Base-by-base conservation (phyloP, 2,113 vertebrate genomes). In the Tupaia tana region DNA sequence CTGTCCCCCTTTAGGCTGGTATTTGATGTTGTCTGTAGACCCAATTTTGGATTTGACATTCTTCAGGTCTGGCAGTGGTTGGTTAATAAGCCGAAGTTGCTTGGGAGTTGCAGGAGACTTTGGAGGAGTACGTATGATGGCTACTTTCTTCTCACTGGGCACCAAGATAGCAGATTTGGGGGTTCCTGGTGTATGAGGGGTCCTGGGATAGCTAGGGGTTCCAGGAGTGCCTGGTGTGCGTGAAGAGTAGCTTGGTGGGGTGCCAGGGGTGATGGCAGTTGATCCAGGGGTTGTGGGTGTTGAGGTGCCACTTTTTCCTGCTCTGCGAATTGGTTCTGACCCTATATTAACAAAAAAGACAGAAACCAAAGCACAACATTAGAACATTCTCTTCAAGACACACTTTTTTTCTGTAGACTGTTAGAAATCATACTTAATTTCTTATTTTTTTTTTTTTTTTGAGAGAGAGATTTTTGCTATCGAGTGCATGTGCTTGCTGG, bases 41-140 rank as follows among this genome's bases (percentile, higher is more conserved):
- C 99, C 99, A 1, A 99, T 99, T 99, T 99, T 99, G 97, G 99
- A 99, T 98, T 99, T 99, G 97, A 99, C 98, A 22, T 99, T 99
- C 98, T 99, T 99, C 97, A 99, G 98, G 97, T 99, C 99, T 43
- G 99, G 99, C 94, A 99, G 98, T 43, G 99, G 99, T 90, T 99
- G 99, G 95, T 99, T 99, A 96, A 99, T 98, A 63, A 99, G 98
- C 92, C 99, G 99, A 84, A 99, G 99, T 97, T 99, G 99, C 97
- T 99, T 99, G 1, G 99, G 99, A 90, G 98, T 98, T 19, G 99
- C 99, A 1, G 99, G 99, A 18, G 99, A 99, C 98, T 99, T 99
- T 52, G 99, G 99, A 90, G 99, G 99, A 52, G 99, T 99, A 69
- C 99, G 99, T 89, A 99, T 99, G 97, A 99, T 99, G 16, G 99